These are phyloP conservation scores for Drosophila testacea DNA, from an alignment of 2,888 invertebrate genomes.

Conservation along the genomic window DNA sequence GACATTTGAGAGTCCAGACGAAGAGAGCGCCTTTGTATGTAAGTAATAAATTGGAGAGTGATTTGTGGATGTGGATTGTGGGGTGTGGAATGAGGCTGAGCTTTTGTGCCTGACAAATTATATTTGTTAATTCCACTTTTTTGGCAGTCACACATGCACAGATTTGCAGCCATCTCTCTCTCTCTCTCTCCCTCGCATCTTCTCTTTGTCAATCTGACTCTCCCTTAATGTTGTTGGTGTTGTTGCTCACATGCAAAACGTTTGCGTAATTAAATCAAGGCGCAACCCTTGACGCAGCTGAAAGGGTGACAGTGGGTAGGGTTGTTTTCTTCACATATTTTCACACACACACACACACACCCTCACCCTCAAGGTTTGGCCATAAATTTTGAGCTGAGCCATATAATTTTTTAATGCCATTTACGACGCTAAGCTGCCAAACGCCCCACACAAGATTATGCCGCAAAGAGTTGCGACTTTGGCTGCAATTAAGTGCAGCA, in stretches of 20 bases:
- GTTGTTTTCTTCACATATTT: conserved; percentile 29
- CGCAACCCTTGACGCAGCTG: conserved; percentile 53
- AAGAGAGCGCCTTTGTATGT: conserved; percentile 13
- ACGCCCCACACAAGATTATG: conserved; percentile 45
- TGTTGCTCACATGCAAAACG: conserved; percentile 44
- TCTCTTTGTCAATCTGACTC: not conserved
- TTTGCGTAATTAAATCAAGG: conserved; percentile 60
- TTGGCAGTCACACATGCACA: conserved; percentile 34
- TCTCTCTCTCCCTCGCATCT: not conserved
- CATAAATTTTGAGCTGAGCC: conserved; percentile 39
- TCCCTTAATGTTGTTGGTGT: conserved; percentile 2
- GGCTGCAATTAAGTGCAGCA: conserved; percentile 59
- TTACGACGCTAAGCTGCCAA: conserved; percentile 58
- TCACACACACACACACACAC: conserved; percentile 39
- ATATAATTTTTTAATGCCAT: conserved; percentile 53
- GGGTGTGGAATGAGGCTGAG: conserved; percentile 27
- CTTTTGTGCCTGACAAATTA: conserved; percentile 57
- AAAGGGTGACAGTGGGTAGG: not conserved
- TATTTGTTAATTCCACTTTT: conserved; percentile 45
- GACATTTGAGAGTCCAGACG: conserved; percentile 59
- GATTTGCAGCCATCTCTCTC: conserved; percentile 24
- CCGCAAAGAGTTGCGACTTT: conserved; percentile 53
- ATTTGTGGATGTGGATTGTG: conserved; percentile 3
- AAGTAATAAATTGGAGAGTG: conserved; percentile 4
- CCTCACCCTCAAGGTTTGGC: conserved; percentile 5